phyloP scores from a whole-genome alignment of 2,113 vertebrate species.

The Hyla sarda region DNA sequence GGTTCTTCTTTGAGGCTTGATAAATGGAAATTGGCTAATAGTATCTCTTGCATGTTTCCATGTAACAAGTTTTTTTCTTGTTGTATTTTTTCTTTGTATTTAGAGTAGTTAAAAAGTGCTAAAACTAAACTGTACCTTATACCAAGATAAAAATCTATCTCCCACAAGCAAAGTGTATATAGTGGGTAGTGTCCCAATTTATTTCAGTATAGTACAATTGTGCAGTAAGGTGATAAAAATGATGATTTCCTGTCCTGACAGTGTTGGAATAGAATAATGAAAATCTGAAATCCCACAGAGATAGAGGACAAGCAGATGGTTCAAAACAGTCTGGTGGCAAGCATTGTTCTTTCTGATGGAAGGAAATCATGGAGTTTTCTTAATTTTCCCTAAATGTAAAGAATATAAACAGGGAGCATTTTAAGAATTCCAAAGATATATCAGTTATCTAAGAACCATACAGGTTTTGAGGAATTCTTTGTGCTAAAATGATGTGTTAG shows the following conservation, averaged over 20 bases:
- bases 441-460: too few species aligned
- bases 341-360: neutral
- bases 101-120: neutral
- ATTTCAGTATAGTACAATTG: neutral
- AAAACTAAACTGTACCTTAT: neutral
- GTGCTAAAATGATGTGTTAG: too few species aligned
- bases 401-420: too few species aligned
- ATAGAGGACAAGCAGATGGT: neutral
- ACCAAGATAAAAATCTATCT: neutral
- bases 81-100: too few species aligned
- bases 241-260: neutral
- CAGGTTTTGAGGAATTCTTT: too few species aligned
- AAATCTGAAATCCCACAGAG: slow-evolving; percentile 9
- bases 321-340: neutral
- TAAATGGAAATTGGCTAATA: too few species aligned
- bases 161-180: neutral
- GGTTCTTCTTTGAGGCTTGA: too few species aligned
- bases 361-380: neutral
- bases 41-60: too few species aligned
- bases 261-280: neutral
- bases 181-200: neutral
- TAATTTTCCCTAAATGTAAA: too few species aligned
- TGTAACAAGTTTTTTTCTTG: too few species aligned
- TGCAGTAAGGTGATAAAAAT: neutral
- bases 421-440: too few species aligned